Conservation (phyloP, 1,140 invertebrate genomes). For the Dendroctonus valens region DNA sequence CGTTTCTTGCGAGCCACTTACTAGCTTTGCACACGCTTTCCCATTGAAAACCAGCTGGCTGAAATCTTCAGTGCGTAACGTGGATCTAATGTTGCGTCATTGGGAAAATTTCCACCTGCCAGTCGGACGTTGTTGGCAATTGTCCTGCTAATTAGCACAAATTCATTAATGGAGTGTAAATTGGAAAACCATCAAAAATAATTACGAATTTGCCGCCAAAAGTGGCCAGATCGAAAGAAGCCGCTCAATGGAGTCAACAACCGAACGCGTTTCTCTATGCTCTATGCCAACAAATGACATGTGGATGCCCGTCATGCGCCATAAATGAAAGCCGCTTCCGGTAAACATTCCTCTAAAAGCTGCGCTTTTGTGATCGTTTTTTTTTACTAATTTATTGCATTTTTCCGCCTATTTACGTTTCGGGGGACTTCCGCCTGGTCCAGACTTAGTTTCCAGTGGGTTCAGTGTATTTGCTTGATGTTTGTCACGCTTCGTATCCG, state of each 20-base stretch:
- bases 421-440: not conserved
- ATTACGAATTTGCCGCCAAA: not conserved
- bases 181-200: not conserved
- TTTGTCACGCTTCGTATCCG: not conserved
- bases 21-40: too few species aligned
- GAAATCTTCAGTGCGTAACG: too few species aligned
- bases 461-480: not conserved
- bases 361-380: slow-evolving; percentile 10
- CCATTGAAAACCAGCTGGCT: too few species aligned
- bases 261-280: not conserved
- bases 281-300: not conserved
- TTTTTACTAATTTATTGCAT: slow-evolving; percentile 3
- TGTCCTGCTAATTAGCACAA: too few species aligned
- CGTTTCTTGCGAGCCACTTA: too few species aligned
- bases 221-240: not conserved
- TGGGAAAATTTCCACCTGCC: too few species aligned
- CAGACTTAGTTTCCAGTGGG: not conserved
- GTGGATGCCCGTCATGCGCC: slow-evolving; percentile 29
- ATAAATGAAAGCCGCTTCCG: slow-evolving; percentile 37
- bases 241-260: too few species aligned
- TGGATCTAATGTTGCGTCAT: too few species aligned
- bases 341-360: slow-evolving; percentile 41
- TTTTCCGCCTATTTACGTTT: not conserved
- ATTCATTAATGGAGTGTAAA: too few species aligned
- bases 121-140: too few species aligned